Conservation (phyloP, 2,797 vertebrate species). For the Enteromius viviparus region DNA sequence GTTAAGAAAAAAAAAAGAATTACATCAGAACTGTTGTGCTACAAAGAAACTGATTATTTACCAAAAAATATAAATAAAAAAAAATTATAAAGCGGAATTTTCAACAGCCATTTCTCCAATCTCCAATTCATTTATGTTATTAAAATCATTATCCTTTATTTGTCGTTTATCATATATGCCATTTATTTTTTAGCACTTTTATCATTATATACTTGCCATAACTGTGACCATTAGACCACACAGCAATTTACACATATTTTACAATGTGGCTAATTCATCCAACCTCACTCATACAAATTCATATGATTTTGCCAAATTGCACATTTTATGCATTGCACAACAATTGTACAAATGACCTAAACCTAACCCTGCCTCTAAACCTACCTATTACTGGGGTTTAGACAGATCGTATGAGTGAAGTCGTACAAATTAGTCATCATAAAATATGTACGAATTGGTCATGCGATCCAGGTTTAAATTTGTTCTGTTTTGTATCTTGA, state of each 20-base stretch:
- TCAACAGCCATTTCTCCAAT: neutral
- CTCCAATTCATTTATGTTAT: neutral
- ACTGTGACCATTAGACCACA: neutral
- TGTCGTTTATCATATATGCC: neutral
- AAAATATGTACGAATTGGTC: too few relatives aligned
- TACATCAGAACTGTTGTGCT: neutral
- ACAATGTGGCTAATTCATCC: too few relatives aligned
- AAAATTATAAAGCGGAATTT: neutral
- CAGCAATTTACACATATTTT: too few relatives aligned
- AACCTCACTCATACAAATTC: too few relatives aligned
- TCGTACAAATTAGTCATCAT: too few relatives aligned
- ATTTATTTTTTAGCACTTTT: neutral
- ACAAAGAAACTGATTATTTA: neutral
- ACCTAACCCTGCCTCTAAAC: too few relatives aligned
- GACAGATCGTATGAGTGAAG: too few relatives aligned
- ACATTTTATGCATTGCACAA: too few relatives aligned
- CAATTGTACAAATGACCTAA: too few relatives aligned
- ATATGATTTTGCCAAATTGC: too few relatives aligned
- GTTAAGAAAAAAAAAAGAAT: conserved; percentile 5
- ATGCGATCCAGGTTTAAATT: neutral
- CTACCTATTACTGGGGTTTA: too few relatives aligned
- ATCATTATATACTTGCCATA: neutral
- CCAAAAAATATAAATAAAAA: neutral
- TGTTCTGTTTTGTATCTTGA: neutral
- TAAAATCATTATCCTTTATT: neutral